These are phyloP conservation scores for Tiliacea citrago DNA, from an alignment of 2,888 invertebrate genomes.

Conservation along the genomic window DNA sequence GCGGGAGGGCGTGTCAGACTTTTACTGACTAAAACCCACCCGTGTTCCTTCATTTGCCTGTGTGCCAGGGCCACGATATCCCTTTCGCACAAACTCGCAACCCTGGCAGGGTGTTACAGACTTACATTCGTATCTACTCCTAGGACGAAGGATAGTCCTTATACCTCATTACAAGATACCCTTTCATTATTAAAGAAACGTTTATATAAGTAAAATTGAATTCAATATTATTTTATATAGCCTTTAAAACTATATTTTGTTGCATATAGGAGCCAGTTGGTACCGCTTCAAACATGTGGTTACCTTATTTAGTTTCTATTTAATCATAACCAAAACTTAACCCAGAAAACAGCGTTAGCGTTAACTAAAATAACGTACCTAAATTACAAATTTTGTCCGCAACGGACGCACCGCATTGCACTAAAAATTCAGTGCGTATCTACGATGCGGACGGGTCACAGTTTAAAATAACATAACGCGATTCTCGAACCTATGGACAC, in stretches of 20 bases:
- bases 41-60: no score
- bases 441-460: slow-evolving; percentile 36
- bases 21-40: no score
- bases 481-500: slow-evolving; percentile 2
- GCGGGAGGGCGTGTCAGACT: no score
- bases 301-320: background rate
- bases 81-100: no score
- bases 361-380: slow-evolving; percentile 29
- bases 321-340: background rate
- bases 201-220: no score
- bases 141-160: background rate
- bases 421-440: slow-evolving; percentile 53
- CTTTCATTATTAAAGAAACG: background rate
- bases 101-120: no score
- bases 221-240: background rate
- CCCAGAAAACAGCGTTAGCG: background rate
- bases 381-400: slow-evolving; percentile 37
- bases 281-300: background rate
- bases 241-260: background rate
- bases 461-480: slow-evolving; percentile 44
- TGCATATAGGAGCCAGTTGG: background rate
- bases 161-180: background rate
- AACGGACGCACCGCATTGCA: slow-evolving; percentile 50
- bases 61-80: no score
- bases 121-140: background rate